Conservation (phyloP, 2,113 vertebrate species). For the Cranoglanis bouderius region DNA sequence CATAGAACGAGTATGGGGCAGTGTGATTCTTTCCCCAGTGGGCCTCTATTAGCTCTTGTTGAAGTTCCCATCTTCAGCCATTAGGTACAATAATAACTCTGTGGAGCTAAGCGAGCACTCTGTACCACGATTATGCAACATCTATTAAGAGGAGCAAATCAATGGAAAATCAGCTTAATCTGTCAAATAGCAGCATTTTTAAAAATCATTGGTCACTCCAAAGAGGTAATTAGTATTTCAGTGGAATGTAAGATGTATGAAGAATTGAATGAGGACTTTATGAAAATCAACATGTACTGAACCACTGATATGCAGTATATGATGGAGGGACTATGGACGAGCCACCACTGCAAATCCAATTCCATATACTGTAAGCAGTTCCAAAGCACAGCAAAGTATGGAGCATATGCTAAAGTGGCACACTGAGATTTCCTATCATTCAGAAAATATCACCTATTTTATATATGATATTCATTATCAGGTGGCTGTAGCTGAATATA, state of each 20-base stretch:
- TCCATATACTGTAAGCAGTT: background rate
- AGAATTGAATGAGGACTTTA: background rate
- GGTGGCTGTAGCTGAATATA: conserved; percentile 2
- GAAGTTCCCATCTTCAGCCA: background rate
- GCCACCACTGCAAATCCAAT: background rate
- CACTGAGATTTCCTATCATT: background rate
- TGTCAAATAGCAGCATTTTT: background rate
- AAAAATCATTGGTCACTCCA: background rate
- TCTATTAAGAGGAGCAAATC: background rate
- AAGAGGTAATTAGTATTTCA: background rate
- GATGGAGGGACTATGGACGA: background rate
- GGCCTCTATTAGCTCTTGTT: background rate
- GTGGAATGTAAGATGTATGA: background rate
- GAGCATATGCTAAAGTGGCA: background rate
- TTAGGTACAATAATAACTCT: background rate
- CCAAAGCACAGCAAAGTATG: background rate
- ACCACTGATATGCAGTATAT: too few relatives aligned
- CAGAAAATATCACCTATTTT: background rate
- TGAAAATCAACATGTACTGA: background rate
- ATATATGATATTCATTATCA: background rate
- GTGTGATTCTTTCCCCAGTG: background rate
- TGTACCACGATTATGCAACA: background rate
- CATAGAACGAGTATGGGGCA: background rate
- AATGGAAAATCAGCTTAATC: background rate
- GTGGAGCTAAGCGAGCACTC: background rate